phyloP scores from a whole-genome alignment of 2,797 vertebrate genomes.

The Aeoliscus strigatus region DNA sequence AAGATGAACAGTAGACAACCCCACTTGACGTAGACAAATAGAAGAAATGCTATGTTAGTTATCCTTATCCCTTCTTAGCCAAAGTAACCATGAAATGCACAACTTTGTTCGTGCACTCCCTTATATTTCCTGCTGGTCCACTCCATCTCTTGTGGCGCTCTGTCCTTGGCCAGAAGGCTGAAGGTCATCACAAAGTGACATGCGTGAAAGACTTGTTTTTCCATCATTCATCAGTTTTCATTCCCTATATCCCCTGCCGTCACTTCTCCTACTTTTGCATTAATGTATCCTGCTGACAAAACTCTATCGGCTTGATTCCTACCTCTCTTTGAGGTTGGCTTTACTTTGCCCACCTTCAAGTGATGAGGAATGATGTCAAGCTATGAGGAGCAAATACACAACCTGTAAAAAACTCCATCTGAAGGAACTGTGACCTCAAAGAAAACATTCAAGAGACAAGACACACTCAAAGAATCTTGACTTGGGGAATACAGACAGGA shows the following conservation, averaged over 20 bases:
- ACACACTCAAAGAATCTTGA: neutral
- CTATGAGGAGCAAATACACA: too few species aligned
- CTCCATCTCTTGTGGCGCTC: neutral
- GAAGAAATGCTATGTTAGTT: too few species aligned
- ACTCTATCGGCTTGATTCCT: conserved; percentile 43
- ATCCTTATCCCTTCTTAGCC: too few species aligned
- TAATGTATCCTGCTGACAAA: conserved; percentile 69
- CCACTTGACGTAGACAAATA: neutral
- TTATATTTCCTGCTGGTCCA: neutral
- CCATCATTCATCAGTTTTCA: conserved; percentile 50
- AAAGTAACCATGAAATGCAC: too few species aligned
- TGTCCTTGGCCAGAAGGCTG: conserved; percentile 19
- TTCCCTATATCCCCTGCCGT: conserved; percentile 21
- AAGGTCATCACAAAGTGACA: conserved; percentile 24
- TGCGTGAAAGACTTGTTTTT: conserved; percentile 14
- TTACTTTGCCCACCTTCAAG: conserved; percentile 10
- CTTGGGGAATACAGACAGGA: neutral
- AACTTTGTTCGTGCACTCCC: too few species aligned
- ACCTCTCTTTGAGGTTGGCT: conserved; percentile 4
- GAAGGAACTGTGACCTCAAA: too few species aligned
- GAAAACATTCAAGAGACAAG: too few species aligned
- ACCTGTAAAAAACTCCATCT: too few species aligned
- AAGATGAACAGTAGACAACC: neutral
- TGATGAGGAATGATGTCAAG: too few species aligned
- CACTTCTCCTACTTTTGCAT: conserved; percentile 43